phyloP scores from a whole-genome alignment of 2,113 vertebrate species.

The Genyomyrus donnyi region DNA sequence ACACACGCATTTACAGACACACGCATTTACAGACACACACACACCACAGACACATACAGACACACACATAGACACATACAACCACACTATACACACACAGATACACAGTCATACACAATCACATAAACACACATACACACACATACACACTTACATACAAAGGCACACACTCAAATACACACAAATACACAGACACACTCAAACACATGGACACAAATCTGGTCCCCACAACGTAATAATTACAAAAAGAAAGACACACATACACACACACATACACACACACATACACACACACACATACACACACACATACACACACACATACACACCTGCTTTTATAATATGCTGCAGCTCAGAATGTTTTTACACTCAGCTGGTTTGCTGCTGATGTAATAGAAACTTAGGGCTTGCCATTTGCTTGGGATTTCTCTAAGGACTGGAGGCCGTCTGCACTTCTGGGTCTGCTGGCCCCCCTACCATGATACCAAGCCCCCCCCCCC shows the following conservation, averaged over 20 bases:
- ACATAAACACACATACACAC: not conserved
- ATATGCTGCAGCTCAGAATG: not conserved
- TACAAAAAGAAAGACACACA: no score
- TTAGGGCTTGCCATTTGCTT: not conserved
- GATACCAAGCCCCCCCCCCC: not conserved
- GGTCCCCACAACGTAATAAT: no score
- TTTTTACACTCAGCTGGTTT: not conserved
- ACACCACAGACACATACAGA: not conserved
- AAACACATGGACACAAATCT: not conserved
- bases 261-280: not conserved
- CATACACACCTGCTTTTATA: not conserved
- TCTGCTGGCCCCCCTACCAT: not conserved
- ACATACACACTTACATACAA: not conserved
- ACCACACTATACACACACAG: not conserved
- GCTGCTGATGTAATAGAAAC: not conserved
- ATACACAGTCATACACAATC: not conserved
- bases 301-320: not conserved
- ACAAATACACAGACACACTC: not conserved
- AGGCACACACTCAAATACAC: slow-evolving; percentile 6
- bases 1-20: not conserved
- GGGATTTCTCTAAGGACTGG: not conserved
- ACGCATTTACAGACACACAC: not conserved
- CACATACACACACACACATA: not conserved
- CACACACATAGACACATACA: not conserved
- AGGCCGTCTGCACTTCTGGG: not conserved